A percentile compares a stretch with the other conserved stretches of the same genome.
Conservation (phyloP, 2,888 invertebrate species). For the Biston stratarius region DNA sequence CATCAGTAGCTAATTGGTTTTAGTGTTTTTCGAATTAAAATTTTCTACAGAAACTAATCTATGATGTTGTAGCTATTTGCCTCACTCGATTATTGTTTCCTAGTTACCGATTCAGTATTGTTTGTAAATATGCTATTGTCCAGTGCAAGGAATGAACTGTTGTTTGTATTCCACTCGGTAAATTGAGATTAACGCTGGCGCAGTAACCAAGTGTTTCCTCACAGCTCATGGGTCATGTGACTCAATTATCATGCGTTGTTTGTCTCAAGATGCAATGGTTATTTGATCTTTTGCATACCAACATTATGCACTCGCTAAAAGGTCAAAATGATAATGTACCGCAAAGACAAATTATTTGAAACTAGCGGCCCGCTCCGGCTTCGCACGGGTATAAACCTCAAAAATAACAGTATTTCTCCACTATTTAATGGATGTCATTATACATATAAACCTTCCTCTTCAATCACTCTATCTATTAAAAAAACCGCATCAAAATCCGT, state of each 20-base stretch:
- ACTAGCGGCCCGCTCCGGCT: too few species aligned
- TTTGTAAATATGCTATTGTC: slow-evolving; percentile 51
- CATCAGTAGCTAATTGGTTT: too few species aligned
- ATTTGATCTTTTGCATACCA: slow-evolving; percentile 21
- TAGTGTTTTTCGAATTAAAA: too few species aligned
- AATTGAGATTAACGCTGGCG: slow-evolving; percentile 55
- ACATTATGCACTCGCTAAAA: too few species aligned
- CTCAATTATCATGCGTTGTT: slow-evolving; percentile 35
- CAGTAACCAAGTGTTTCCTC: slow-evolving; percentile 56
- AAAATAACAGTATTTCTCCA: too few species aligned
- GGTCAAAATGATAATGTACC: neutral
- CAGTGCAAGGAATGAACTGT: slow-evolving; percentile 44
- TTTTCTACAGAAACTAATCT: too few species aligned
- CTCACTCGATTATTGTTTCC: slow-evolving; percentile 20
- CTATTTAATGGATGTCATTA: too few species aligned
- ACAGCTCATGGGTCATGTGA: slow-evolving; percentile 47
- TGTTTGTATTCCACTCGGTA: slow-evolving; percentile 57
- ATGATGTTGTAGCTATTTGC: slow-evolving; percentile 4
- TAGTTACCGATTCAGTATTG: slow-evolving; percentile 22
- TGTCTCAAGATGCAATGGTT: slow-evolving; percentile 32
- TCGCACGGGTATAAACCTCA: too few species aligned
- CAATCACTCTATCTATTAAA: too few species aligned
- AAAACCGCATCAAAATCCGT: too few species aligned
- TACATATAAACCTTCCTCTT: too few species aligned
- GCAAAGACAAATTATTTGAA: neutral